Evolutionary conservation across 2,797 vertebrate genomes (phyloP).

Genomic region (Takifugu ocellatus): DNA sequence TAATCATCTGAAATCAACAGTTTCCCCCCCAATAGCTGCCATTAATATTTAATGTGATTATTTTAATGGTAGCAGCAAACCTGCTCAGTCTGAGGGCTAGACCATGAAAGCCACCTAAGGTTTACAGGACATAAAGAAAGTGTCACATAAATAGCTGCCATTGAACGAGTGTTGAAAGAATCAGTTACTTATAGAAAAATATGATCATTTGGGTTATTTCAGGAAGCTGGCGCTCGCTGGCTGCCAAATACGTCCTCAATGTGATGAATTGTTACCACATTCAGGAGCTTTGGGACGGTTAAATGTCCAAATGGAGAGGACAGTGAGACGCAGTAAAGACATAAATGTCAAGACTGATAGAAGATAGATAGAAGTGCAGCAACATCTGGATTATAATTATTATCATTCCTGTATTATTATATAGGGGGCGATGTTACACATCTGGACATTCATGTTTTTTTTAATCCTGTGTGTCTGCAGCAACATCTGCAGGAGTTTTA

Average conservation of each 20-base stretch:
- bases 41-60: conserved; percentile 18
- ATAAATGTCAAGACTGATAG: conserved; percentile 40
- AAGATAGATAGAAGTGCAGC: neutral
- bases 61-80: conserved; percentile 13
- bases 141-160: conserved; percentile 28
- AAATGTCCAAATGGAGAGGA: conserved; percentile 62
- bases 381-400: neutral
- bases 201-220: neutral
- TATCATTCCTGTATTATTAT: no score
- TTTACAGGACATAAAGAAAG: conserved; percentile 26
- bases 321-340: conserved; percentile 37
- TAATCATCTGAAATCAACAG: conserved; percentile 9
- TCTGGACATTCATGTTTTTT: conserved; percentile 1
- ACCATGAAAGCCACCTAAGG: conserved; percentile 16
- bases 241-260: conserved; percentile 53
- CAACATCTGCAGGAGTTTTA: conserved; percentile 99
- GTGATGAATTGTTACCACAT: conserved; percentile 63
- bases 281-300: conserved; percentile 50
- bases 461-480: conserved; percentile 68
- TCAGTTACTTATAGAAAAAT: no score
- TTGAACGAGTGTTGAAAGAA: conserved; percentile 50
- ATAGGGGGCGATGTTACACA: neutral
- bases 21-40: conserved; percentile 9
- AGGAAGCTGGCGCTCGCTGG: conserved; percentile 53
- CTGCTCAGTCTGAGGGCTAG: conserved; percentile 5